These are phyloP conservation scores for Pelochelys cantorii DNA, from an alignment of 2,797 vertebrate genomes.

Conservation along the genomic window DNA sequence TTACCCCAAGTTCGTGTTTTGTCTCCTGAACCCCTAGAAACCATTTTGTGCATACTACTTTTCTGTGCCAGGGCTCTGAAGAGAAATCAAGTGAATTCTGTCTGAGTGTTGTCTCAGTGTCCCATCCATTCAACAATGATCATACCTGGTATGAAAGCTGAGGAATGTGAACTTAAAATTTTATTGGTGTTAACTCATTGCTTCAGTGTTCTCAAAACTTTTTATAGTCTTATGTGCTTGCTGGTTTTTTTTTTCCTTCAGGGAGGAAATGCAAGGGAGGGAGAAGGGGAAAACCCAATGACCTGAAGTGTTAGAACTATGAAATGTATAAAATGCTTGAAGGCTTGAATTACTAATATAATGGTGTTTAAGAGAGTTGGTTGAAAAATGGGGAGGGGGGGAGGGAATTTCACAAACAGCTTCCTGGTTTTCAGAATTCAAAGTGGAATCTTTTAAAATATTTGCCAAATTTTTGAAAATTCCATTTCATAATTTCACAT, in stretches of 20 bases:
- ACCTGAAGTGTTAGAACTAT: not conserved
- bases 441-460: not conserved
- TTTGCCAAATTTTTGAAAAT: not conserved
- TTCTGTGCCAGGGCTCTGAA: not conserved
- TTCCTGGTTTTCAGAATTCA: not conserved
- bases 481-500: not conserved
- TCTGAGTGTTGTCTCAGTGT: not conserved
- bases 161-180: not conserved
- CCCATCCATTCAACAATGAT: not conserved
- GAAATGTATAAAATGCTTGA: not conserved
- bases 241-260: not conserved
- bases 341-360: not conserved
- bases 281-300: not conserved
- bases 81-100: not conserved
- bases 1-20: not conserved
- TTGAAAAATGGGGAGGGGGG: not conserved
- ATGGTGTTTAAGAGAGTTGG: not conserved
- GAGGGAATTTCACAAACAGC: too few relatives aligned
- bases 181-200: not conserved
- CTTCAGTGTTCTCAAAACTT: not conserved
- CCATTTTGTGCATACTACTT: not conserved
- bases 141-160: not conserved
- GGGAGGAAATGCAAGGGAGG: not conserved
- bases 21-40: not conserved
- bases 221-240: not conserved